A percentile compares a stretch with the other conserved stretches of the same genome.
These are phyloP conservation scores for Zophobas morio DNA, from an alignment of 1,140 invertebrate species.

Conservation along the genomic window DNA sequence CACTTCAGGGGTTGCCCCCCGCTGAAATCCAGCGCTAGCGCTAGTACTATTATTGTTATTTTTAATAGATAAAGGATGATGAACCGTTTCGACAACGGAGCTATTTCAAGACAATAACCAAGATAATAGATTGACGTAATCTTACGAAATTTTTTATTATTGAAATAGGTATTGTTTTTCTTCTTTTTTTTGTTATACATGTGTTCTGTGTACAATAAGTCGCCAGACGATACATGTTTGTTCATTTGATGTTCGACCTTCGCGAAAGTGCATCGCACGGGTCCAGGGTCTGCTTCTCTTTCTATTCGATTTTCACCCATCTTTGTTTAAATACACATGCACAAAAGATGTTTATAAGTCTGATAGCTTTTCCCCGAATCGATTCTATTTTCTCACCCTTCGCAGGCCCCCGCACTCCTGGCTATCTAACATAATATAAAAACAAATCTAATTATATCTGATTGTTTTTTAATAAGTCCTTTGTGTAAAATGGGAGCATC, in stretches of 20 bases:
- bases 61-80: conserved; percentile 6
- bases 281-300: conserved; percentile 63
- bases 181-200: conserved; percentile 45
- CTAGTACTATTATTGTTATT: neutral
- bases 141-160: conserved; percentile 38
- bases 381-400: conserved; percentile 17
- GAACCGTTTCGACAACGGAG: conserved; percentile 9
- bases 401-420: neutral
- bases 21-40: neutral
- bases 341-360: conserved; percentile 44
- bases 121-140: conserved; percentile 22
- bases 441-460: conserved; percentile 35
- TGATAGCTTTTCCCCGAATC: conserved; percentile 14
- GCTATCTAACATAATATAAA: conserved; percentile 5
- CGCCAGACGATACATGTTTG: conserved; percentile 63
- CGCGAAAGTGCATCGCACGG: conserved; percentile 65
- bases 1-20: neutral
- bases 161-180: conserved; percentile 20
- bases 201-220: conserved; percentile 51
- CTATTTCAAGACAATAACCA: conserved; percentile 9
- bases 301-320: conserved; percentile 62
- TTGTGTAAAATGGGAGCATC: neutral
- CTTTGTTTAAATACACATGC: conserved; percentile 58
- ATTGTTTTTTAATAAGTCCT: conserved; percentile 28
- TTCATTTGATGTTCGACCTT: conserved; percentile 63